Percentiles rank a stretch among this genome's conserved stretches.
These are phyloP conservation scores for Cantharis rufa DNA, from an alignment of 2,888 invertebrate species.

Conservation along the genomic window DNA sequence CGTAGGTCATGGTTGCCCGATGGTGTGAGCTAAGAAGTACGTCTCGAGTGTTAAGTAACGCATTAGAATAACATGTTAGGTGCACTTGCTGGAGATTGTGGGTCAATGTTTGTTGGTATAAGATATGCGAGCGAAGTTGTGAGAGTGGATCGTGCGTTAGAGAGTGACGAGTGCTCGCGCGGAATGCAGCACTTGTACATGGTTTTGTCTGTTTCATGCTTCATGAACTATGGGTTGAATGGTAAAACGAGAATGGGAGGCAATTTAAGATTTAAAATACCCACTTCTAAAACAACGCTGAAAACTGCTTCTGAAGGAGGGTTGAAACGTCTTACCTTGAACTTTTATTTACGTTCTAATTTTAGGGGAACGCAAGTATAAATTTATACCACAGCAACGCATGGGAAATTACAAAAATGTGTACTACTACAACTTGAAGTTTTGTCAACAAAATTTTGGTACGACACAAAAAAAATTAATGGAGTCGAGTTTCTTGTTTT, in stretches of 20 bases:
- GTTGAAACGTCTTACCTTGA: neutral
- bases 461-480: neutral
- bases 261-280: neutral
- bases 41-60: slow-evolving; percentile 30
- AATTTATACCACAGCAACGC: neutral
- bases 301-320: neutral
- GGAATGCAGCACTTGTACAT: slow-evolving; percentile 40
- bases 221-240: slow-evolving; percentile 28
- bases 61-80: slow-evolving; percentile 32
- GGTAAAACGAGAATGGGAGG: slow-evolving; percentile 14
- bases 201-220: slow-evolving; percentile 35
- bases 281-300: neutral
- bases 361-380: neutral
- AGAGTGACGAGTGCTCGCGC: slow-evolving; percentile 33
- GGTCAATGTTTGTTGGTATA: slow-evolving; percentile 31
- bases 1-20: slow-evolving; percentile 38
- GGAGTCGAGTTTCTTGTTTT: neutral
- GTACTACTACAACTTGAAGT: neutral
- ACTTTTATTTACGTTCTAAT: neutral
- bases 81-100: slow-evolving; percentile 36
- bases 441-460: neutral
- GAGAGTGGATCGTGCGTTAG: slow-evolving; percentile 27
- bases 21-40: slow-evolving; percentile 30
- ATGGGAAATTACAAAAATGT: neutral
- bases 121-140: slow-evolving; percentile 22